Conservation (phyloP, 2,888 invertebrate genomes). For the Aspidapion aeneum region DNA sequence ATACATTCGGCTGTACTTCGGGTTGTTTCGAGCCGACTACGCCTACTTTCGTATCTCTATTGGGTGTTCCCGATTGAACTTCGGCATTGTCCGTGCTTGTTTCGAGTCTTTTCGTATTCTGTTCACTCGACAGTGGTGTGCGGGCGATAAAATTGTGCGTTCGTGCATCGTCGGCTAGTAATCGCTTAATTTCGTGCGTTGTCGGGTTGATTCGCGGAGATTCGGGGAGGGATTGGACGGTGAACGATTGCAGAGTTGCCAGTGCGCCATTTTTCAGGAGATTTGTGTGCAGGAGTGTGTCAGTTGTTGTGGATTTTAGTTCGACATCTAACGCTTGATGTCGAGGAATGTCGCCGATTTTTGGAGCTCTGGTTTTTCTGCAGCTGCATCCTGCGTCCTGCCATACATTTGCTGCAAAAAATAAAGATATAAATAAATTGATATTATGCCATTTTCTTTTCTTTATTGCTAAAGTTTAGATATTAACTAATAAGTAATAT, state of each 20-base stretch:
- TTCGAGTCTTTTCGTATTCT: neutral
- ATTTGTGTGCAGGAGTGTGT: slow-evolving; percentile 7
- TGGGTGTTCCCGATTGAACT: neutral
- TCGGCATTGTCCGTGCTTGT: neutral
- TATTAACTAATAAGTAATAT: too few species aligned
- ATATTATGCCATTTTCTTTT: too few species aligned
- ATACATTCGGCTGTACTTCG: neutral
- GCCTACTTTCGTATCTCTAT: neutral
- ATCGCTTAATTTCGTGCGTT: slow-evolving; percentile 23
- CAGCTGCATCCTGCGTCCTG: slow-evolving; percentile 44
- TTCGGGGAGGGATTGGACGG: slow-evolving; percentile 1
- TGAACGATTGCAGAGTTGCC: slow-evolving; percentile 10
- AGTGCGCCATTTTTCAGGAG: slow-evolving; percentile 12
- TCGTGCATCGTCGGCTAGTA: slow-evolving; percentile 23
- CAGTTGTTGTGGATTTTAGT: slow-evolving; percentile 37
- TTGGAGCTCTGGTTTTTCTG: slow-evolving; percentile 45
- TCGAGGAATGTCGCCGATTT: slow-evolving; percentile 49
- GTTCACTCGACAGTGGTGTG: slow-evolving; percentile 7
- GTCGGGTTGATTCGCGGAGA: slow-evolving; percentile 15
- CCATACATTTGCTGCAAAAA: slow-evolving; percentile 45
- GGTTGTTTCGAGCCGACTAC: neutral
- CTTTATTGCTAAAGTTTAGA: too few species aligned
- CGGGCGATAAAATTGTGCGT: slow-evolving; percentile 16
- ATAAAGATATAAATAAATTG: slow-evolving; percentile 22
- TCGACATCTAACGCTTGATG: slow-evolving; percentile 51